phyloP scores from a whole-genome alignment of 2,113 vertebrate genomes.

The Loxodonta africana region DNA sequence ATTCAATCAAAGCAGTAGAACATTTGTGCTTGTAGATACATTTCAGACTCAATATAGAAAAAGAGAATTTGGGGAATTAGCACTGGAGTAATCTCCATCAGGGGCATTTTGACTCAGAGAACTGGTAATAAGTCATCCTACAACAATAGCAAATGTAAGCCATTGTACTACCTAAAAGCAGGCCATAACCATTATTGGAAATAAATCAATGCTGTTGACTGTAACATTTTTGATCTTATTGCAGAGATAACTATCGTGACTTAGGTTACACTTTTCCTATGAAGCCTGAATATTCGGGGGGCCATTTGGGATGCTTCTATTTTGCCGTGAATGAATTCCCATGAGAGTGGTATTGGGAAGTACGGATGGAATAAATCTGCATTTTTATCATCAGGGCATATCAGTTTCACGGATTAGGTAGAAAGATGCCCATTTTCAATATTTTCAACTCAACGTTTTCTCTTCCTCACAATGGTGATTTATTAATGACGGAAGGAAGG shows the following conservation, averaged over 20 bases:
- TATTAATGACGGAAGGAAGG: neutral
- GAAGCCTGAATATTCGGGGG: neutral
- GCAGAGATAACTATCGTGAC: neutral
- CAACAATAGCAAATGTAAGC: neutral
- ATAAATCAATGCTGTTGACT: neutral
- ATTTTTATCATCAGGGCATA: neutral
- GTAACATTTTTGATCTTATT: neutral
- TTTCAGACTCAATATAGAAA: constrained; percentile 80
- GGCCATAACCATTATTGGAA: neutral
- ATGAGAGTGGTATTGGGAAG: neutral
- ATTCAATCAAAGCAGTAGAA: constrained; percentile 51
- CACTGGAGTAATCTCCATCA: neutral
- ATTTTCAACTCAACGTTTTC: neutral
- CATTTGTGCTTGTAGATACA: constrained; percentile 70
- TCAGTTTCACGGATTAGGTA: neutral
- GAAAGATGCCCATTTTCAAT: constrained; percentile 29
- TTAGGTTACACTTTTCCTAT: neutral
- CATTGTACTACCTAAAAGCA: neutral
- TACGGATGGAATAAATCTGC: neutral
- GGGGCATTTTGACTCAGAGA: neutral
- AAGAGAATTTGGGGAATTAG: constrained; percentile 77
- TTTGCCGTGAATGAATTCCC: neutral
- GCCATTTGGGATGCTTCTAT: neutral
- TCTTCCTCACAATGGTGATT: neutral
- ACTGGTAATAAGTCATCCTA: neutral